These are phyloP conservation scores for Stichopus horrens DNA, from an alignment of 53 echinoderm and acorn worm species.

Conservation along the genomic window DNA sequence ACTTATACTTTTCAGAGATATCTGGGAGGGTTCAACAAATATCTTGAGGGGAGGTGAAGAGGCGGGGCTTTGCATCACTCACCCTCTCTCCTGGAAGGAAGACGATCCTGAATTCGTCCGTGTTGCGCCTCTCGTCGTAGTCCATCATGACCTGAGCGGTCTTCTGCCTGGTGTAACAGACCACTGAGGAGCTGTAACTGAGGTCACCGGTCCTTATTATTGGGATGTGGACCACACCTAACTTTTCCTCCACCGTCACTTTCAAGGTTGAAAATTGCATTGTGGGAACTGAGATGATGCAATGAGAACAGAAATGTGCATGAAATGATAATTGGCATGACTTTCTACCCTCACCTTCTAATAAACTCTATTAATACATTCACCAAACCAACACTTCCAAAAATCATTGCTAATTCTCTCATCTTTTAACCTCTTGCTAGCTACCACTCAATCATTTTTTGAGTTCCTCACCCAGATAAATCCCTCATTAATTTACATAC, in stretches of 20 bases:
- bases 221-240: constrained; percentile 85
- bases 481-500: too few species aligned
- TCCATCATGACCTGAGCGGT: constrained; percentile 99
- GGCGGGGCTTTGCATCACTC: background rate
- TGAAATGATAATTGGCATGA: background rate
- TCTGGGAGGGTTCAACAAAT: too few species aligned
- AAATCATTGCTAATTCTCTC: too few species aligned
- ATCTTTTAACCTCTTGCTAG: background rate
- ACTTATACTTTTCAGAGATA: too few species aligned
- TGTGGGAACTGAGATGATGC: constrained; percentile 73
- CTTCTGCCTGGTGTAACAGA: constrained; percentile 91
- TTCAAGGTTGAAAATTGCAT: constrained; percentile 90
- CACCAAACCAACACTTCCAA: too few species aligned
- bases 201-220: constrained; percentile 85
- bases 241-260: constrained; percentile 76
- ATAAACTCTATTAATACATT: too few species aligned
- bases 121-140: constrained; percentile 89
- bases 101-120: constrained; percentile 85
- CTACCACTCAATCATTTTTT: background rate
- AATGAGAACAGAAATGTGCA: background rate
- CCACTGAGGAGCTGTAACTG: constrained; percentile 87
- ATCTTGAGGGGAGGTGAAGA: background rate
- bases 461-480: too few species aligned
- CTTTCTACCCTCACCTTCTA: background rate
- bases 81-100: constrained; percentile 97